These are phyloP conservation scores for Stenchaetothrips biformis DNA, from an alignment of 2,888 invertebrate species.

Conservation along the genomic window DNA sequence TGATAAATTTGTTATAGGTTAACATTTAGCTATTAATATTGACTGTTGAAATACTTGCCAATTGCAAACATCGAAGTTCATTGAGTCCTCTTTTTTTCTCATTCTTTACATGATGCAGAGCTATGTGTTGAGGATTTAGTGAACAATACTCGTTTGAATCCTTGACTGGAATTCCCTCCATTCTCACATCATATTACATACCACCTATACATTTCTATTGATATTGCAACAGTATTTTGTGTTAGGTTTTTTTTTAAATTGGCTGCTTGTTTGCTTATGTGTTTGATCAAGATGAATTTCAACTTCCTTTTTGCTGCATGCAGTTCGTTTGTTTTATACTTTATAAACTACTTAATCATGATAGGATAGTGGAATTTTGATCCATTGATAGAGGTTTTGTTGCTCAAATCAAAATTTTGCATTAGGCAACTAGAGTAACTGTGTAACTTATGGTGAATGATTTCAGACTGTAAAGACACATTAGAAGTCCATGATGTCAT, in stretches of 20 bases:
- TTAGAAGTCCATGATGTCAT: no score
- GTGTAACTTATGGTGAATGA: background rate
- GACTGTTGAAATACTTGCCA: background rate
- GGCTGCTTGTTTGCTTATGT: background rate
- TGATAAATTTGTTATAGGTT: background rate
- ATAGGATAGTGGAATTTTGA: background rate
- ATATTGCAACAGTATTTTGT: background rate
- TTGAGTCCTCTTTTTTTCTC: no score
- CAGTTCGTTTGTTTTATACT: background rate
- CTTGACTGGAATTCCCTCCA: no score
- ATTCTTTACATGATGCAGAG: no score
- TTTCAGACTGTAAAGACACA: background rate
- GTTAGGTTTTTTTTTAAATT: background rate
- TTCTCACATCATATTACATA: no score
- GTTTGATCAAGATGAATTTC: background rate
- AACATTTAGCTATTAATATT: background rate
- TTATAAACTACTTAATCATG: background rate
- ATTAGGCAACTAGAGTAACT: background rate
- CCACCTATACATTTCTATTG: no score
- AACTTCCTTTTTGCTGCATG: background rate
- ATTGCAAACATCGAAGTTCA: no score
- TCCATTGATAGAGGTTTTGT: background rate
- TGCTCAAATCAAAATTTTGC: conserved; percentile 13
- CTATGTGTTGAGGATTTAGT: no score
- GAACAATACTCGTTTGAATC: no score